A percentile compares a stretch with the other conserved stretches of the same genome.
Evolutionary conservation across 1,140 invertebrate species (phyloP).

Genomic region (Heliconius himera): DNA sequence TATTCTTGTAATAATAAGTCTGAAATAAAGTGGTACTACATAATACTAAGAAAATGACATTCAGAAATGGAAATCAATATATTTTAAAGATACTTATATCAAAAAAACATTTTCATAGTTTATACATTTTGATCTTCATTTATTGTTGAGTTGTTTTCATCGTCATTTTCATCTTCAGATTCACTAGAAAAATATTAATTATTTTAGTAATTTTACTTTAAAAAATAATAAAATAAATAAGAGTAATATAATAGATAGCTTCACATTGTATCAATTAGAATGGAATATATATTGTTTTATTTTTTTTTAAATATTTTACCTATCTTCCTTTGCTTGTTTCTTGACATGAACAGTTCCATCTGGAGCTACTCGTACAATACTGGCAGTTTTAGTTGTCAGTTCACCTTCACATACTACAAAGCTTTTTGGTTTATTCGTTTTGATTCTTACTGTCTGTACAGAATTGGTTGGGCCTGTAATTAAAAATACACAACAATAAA

Average conservation of each 20-base stretch:
- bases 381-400: conserved; percentile 80
- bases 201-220: no score
- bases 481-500: conserved; percentile 35
- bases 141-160: conserved; percentile 31
- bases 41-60: background rate
- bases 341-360: conserved; percentile 79
- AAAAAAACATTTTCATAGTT: background rate
- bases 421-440: conserved; percentile 80
- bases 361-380: conserved; percentile 80
- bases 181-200: conserved; percentile 34
- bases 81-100: background rate
- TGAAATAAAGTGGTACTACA: background rate
- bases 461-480: conserved; percentile 63
- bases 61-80: background rate
- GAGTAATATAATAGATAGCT: no score
- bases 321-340: conserved; percentile 47
- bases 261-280: no score
- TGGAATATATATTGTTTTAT: no score
- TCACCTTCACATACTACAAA: conserved; percentile 82
- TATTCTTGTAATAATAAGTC: background rate
- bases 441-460: conserved; percentile 56
- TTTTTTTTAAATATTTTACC: conserved; percentile 29
- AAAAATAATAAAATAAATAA: no score
- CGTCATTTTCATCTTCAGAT: conserved; percentile 39
- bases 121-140: conserved; percentile 39